phyloP scores from a whole-genome alignment of 1,140 invertebrate species.

The Drosophila ogumai region DNA sequence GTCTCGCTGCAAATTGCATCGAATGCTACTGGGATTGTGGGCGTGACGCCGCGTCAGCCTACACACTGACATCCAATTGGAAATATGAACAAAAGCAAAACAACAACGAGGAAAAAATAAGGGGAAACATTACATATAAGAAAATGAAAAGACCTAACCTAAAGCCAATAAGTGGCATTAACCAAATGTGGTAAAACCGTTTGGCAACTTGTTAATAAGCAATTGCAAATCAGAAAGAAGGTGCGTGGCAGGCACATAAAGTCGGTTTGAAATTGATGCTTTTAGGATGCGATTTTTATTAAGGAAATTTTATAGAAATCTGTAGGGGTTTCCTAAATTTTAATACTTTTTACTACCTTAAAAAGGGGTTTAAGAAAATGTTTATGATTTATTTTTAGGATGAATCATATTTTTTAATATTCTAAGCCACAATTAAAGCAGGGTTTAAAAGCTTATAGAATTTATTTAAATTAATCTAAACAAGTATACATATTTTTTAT shows the following conservation, averaged over 20 bases:
- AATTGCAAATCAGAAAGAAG: conserved; percentile 38
- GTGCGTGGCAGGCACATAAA: conserved; percentile 19
- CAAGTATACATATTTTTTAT: no score
- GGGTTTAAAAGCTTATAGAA: neutral
- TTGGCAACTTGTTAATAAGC: conserved; percentile 81
- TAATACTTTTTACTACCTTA: neutral
- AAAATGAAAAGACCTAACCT: conserved; percentile 53
- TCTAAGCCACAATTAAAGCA: neutral
- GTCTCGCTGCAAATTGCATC: conserved; percentile 48
- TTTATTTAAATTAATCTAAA: neutral
- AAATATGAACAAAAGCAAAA: conserved; percentile 20
- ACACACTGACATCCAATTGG: conserved; percentile 53
- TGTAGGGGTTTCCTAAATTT: no score
- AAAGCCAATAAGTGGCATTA: conserved; percentile 80
- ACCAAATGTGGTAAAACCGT: conserved; percentile 79
- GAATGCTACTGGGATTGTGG: conserved; percentile 61
- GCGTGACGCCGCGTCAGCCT: conserved; percentile 65
- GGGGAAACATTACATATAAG: conserved; percentile 1
- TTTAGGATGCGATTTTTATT: fast-evolving
- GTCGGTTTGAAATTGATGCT: neutral
- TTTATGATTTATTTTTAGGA: neutral
- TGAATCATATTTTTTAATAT: neutral
- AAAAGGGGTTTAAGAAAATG: neutral
- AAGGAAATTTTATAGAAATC: neutral
- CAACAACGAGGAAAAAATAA: neutral